Percentiles rank a stretch among this genome's conserved stretches.
Conservation (phyloP, 2,797 vertebrate species). For the Babyrousa celebensis region DNA sequence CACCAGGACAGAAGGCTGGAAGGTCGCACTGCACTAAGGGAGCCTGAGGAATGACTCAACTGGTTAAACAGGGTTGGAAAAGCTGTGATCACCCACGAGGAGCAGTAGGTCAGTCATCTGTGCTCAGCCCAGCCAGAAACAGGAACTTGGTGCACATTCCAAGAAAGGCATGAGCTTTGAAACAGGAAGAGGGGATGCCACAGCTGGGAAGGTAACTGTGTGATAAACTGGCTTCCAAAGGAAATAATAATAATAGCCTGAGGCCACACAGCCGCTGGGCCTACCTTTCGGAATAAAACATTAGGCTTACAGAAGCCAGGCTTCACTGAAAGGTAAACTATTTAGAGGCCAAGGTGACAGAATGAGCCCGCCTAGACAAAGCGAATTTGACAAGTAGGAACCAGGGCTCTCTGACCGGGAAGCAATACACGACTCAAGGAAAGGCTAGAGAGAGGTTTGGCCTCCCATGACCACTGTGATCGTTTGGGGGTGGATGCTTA, state of each 20-base stretch:
- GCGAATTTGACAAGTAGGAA: not conserved
- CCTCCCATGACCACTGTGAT: not conserved
- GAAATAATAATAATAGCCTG: conserved; percentile 25
- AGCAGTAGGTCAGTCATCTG: conserved; percentile 21
- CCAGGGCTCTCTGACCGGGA: not conserved
- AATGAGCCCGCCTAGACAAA: not conserved
- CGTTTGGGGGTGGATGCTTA: not conserved
- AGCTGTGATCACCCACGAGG: not conserved
- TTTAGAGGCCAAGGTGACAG: not conserved
- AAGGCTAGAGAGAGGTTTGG: not conserved
- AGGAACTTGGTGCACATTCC: conserved; percentile 74
- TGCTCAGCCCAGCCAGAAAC: conserved; percentile 56
- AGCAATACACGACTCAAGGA: not conserved
- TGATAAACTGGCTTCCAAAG: not conserved
- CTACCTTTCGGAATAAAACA: not conserved
- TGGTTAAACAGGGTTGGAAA: conserved; percentile 24
- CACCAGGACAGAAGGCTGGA: not conserved
- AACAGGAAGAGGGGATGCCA: conserved; percentile 49
- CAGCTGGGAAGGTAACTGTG: conserved; percentile 31
- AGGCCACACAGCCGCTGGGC: not conserved
- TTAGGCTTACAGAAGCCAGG: not conserved
- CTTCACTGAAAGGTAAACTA: not conserved
- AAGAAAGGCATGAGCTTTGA: conserved; percentile 62
- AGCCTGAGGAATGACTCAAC: conserved; percentile 60
- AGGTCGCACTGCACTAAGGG: not conserved